A percentile compares a stretch with the other conserved stretches of the same genome.
Evolutionary conservation across 2,797 vertebrate genomes (phyloP).

Genomic region (Bufotes viridis): DNA sequence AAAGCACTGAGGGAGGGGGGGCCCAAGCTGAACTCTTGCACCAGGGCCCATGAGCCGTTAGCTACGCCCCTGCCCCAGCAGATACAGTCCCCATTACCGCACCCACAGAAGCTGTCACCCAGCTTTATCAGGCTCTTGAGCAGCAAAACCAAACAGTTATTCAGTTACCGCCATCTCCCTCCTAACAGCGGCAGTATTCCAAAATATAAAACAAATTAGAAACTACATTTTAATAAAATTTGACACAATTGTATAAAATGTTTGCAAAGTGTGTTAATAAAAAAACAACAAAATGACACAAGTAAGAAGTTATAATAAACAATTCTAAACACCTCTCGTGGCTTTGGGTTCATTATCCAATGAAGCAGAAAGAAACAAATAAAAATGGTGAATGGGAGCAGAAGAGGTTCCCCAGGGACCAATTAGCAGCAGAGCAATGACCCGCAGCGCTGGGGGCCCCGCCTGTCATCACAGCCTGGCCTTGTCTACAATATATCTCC

Average conservation of each 20-base stretch:
- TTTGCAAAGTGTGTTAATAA: background rate
- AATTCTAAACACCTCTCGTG: background rate
- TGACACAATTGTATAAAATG: background rate
- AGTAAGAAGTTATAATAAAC: background rate
- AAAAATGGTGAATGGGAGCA: background rate
- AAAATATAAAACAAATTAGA: background rate
- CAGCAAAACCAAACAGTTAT: background rate
- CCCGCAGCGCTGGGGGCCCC: slow-evolving; percentile 15
- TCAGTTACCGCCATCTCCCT: background rate
- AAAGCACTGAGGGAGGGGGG: no score
- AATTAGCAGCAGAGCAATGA: slow-evolving; percentile 22
- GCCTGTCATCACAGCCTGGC: slow-evolving; percentile 72
- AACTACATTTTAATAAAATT: background rate
- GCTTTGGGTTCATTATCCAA: background rate
- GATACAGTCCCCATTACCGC: background rate
- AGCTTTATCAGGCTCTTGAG: background rate
- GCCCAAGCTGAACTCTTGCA: no score
- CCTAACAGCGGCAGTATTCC: background rate
- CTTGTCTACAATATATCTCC: slow-evolving; percentile 69
- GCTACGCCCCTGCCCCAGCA: no score
- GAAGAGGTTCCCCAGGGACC: background rate
- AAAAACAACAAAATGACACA: background rate
- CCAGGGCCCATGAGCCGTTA: no score
- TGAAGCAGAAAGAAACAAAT: background rate
- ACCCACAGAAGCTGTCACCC: background rate